Base-by-base conservation (phyloP, 1,140 invertebrate genomes). In the Ceratina australensis region DNA sequence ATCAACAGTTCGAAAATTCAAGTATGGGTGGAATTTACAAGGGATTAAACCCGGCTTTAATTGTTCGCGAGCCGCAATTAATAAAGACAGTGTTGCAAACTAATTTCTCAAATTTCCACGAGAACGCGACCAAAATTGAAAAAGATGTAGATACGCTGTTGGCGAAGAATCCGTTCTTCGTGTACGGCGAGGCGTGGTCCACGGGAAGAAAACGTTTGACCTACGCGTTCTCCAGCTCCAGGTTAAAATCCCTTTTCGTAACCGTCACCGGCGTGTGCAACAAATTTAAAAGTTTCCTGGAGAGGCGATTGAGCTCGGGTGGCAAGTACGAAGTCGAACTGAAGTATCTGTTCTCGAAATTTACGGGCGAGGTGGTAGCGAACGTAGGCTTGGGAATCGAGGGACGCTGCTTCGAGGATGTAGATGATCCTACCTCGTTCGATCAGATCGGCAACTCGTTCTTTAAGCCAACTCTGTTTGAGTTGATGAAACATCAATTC, bases 321-420 rank as follows among this genome's bases (percentile, higher is more conserved):
- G 0, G 47, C 64, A 60, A 67, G 16, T 61, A 77, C 60, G 87
- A 89, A 20, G 20, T 83, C 1, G 88, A 93, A 24, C 47, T 86
- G 7, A 91, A 91, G 77, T 71, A 90, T 24, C 20, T 90, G 0
- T 91, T 89, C 13, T 65, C 87, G 1, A 89, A 90, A 73, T 94
- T 89, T 61, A 93, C 93, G 1, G 90, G 90, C 0, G 93, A 94
- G 50, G 90, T 92, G 18, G 90, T 93, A 5, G 90, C 92, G 4
- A 91, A 88, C 64, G 90, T 90, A 16, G 93, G 91, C 0, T 87
- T 94, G 76, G 93, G 93, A 7, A 85, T 94, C 10, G 80, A 89
- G 16, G 86, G 84, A 0, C 26, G 72, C 26, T 81, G 80, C 49
- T 89, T 87, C 72, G 69, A 63, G 0, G 80, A 87, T 2, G 26